Evolutionary conservation across 2,113 vertebrate species (phyloP), one percentile per base, ranked within the genome.

Genomic region (Callocephalon fimbriatum): DNA sequence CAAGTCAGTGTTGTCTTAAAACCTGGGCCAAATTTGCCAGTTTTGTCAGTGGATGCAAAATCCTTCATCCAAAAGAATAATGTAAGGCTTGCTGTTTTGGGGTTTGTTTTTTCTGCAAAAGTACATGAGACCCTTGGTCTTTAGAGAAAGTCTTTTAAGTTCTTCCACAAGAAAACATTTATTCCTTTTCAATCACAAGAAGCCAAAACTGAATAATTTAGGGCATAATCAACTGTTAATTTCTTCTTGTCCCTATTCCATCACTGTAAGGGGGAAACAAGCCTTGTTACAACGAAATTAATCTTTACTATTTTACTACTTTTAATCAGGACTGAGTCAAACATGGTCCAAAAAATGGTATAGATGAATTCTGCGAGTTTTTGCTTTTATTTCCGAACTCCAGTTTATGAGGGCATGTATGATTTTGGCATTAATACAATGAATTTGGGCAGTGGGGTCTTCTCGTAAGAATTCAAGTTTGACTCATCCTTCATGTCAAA

Each of bases 401-500:
- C 7, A 31, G 4, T 29, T 80, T 61, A 13, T 16, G 22, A 61
- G 4, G 7, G 7, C 13, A 47, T 53, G 4, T 12, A n/a, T 51
- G 7, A 42, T 40, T 72, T 74, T 74, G 14, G 3, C 22, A 54
- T 56, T 42, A 47, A 87, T 31, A 74, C 9, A 63, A 48, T 29
- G 50, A 37, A 45, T 53, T 53, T 16, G 4, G 1, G 18, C 66
- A 53, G 12, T 0, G 1, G 10, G 1, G 15, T 81, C 23, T 74
- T 89, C 15, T 38, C 1, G 1, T 59, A 35, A 59, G 40, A 78
- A 63, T 63, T 81, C 31, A 6, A 75, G 7, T 7, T 50, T 58
- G 17, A 80, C 3, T 78, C 2, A 1, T 48, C 15, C 23, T 85
- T 93, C 21, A 6, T n/a, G 31, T 53, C 14, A 77, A 26, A 42